phyloP scores from a whole-genome alignment of 2,888 invertebrate genomes.

The Merodon equestris region DNA sequence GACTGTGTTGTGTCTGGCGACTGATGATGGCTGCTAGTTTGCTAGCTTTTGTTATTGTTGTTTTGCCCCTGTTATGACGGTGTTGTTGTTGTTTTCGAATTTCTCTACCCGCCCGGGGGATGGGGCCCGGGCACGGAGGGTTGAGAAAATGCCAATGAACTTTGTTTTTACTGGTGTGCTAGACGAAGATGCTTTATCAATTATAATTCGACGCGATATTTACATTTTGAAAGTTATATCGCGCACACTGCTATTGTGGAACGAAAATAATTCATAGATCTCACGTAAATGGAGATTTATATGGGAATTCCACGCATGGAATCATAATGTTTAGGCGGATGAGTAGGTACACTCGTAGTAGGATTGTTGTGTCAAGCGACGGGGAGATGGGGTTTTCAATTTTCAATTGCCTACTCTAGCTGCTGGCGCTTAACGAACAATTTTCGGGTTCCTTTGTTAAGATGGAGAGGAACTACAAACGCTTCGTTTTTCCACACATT shows the following conservation, averaged over 20 bases:
- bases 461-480: too few relatives aligned
- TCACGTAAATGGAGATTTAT: constrained; percentile 22
- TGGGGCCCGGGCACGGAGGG: not conserved
- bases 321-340: not conserved
- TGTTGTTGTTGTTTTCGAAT: not conserved
- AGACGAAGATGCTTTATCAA: constrained; percentile 34
- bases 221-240: constrained; percentile 27
- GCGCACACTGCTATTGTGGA: constrained; percentile 4
- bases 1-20: not conserved
- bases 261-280: constrained; percentile 22
- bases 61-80: not conserved
- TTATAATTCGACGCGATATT: constrained; percentile 29
- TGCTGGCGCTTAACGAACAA: too few relatives aligned
- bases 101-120: constrained; percentile 14
- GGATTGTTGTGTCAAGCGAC: too few relatives aligned
- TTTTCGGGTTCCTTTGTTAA: too few relatives aligned
- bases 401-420: too few relatives aligned
- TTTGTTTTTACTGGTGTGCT: constrained; percentile 22
- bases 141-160: constrained; percentile 27
- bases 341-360: too few relatives aligned
- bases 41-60: not conserved
- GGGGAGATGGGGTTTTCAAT: too few relatives aligned
- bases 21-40: not conserved
- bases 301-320: constrained; percentile 13
- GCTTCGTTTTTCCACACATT: too few relatives aligned